phyloP scores from a whole-genome alignment of 2,888 invertebrate species.

The Ormyrus rosae region DNA sequence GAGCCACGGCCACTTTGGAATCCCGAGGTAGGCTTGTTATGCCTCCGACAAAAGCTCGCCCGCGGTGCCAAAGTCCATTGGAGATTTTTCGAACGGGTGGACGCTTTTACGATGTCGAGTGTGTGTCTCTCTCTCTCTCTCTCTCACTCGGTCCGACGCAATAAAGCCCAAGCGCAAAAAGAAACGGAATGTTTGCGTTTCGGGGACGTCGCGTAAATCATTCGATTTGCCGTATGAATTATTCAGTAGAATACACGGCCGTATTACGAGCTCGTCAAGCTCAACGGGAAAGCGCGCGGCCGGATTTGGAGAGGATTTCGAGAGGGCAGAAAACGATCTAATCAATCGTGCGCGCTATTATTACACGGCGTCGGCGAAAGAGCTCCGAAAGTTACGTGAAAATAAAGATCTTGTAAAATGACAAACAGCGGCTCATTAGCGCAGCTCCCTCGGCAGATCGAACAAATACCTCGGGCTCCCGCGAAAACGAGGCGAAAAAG shows the following conservation, averaged over 20 bases:
- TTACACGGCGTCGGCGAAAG: too few relatives aligned
- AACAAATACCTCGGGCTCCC: background rate
- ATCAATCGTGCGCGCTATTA: too few relatives aligned
- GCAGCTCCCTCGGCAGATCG: slow-evolving; percentile 9
- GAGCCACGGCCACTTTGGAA: background rate
- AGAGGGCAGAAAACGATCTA: background rate
- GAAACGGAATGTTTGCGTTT: slow-evolving; percentile 51
- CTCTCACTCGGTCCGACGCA: slow-evolving; percentile 16
- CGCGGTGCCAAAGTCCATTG: slow-evolving; percentile 43
- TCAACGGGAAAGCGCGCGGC: slow-evolving; percentile 27
- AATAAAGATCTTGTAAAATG: slow-evolving; percentile 47
- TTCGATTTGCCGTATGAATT: slow-evolving; percentile 55
- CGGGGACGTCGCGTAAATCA: slow-evolving; percentile 56
- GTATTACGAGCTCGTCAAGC: background rate
- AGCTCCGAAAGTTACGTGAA: background rate
- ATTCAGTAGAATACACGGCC: slow-evolving; percentile 40
- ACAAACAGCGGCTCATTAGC: slow-evolving; percentile 47
- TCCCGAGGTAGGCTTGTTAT: slow-evolving; percentile 29
- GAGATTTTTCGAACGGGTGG: slow-evolving; percentile 24
- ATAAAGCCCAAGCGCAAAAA: slow-evolving; percentile 31
- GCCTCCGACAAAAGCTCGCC: slow-evolving; percentile 50
- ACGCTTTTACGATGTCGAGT: slow-evolving; percentile 38
- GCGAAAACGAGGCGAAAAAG: background rate
- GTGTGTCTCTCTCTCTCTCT: slow-evolving; percentile 11
- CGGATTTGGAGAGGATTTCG: slow-evolving; percentile 14